Base-by-base conservation (phyloP, 2,113 vertebrate species). In the Chauna torquata region DNA sequence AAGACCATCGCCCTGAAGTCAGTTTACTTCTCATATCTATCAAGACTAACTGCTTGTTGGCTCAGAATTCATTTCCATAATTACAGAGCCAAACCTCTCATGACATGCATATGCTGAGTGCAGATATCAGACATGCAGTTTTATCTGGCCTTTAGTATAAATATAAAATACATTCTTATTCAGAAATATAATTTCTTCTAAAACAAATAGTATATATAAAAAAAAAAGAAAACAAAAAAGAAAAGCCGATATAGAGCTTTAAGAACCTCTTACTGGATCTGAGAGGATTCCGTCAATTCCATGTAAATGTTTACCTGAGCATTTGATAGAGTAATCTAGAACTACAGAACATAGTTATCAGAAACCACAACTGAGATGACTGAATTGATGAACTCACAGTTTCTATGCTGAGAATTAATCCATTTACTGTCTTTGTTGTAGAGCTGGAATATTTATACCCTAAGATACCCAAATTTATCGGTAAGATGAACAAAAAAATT, bases 21-120 rank as follows among this genome's bases (percentile, higher is more conserved):
- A 12, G 23, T 16, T 71, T 24, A 76, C 45, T n/a, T 42, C 4
- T 71, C 2, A 0, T 24, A 38, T 11, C 6, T 66, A 44, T 38
- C 16, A 69, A 52, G 25, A 49, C 42, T 58, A 90, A 5, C 16
- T 82, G 8, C 7, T 71, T 75, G 15, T 27, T 49, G 16, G 14
- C 64, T 88, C 54, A 82, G 54, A 78, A 49, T 7, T 81, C 1
- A 17, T 58, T 87, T 62, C 30, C 38, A 49, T 3, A 50, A 17
- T 50, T 76, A 49, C 25, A 77, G 34, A 47, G 13, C 7, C 1
- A 3, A 11, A 7, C 5, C 25, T 79, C 36, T 59, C 38, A 54
- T 2, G 1, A 23, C 52, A 8, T 0, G 2, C 19, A 8, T 20
- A 40, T 50, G 8, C 34, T 58, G 84, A 68, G 9, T 49, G 18